Percentiles rank a stretch among this genome's conserved stretches.
phyloP scores from a whole-genome alignment of 1,140 invertebrate genomes.

The Aricia agestis region DNA sequence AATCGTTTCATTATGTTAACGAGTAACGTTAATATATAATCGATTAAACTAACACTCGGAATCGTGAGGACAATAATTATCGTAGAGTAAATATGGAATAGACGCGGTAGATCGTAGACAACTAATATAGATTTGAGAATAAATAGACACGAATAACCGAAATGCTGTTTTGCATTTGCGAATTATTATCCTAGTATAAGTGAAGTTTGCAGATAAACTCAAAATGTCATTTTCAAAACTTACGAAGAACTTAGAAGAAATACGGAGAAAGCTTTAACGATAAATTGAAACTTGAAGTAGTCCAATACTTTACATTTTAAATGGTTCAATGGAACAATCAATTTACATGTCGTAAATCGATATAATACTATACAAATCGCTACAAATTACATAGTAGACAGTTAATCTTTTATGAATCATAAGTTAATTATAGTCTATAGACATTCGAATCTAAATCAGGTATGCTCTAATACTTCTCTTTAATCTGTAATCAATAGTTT shows the following conservation, averaged over 20 bases:
- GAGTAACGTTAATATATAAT: slow-evolving; percentile 21
- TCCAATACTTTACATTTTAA: background rate
- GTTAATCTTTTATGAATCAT: slow-evolving; percentile 2
- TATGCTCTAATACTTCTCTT: background rate
- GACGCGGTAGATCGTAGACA: slow-evolving; percentile 24
- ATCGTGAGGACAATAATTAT: slow-evolving; percentile 40
- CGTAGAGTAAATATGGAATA: slow-evolving; percentile 50
- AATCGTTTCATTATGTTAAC: slow-evolving; percentile 4
- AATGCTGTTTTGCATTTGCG: no score
- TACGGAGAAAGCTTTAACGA: no score
- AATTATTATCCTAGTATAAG: no score
- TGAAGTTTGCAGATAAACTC: no score
- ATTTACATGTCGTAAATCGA: background rate
- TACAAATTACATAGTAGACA: background rate
- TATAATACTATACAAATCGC: background rate
- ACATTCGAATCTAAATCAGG: background rate
- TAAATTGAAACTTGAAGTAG: no score
- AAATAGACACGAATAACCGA: no score
- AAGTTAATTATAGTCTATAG: background rate
- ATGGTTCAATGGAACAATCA: background rate
- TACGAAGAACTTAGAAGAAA: no score
- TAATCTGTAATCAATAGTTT: background rate
- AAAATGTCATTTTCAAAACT: no score
- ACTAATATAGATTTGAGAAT: no score
- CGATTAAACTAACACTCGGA: slow-evolving; percentile 31